Evolutionary conservation across 2,113 vertebrate species (phyloP), one percentile per base, ranked within the genome.

Genomic region (Phasianus colchicus): DNA sequence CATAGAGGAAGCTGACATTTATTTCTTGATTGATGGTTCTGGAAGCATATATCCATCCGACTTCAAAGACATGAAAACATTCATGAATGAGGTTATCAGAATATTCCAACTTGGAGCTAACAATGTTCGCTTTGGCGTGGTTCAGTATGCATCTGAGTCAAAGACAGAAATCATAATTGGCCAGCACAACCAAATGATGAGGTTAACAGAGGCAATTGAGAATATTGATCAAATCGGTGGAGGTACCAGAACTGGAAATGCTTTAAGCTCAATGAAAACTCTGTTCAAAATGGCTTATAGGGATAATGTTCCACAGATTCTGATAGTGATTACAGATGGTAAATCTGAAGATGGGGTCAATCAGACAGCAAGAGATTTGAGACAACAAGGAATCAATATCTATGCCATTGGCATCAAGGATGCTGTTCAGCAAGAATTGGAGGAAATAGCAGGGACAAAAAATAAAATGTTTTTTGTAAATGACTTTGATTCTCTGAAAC

Each of bases 1-100:
- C 24, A 98, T 97, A 5, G 97, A 98, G 73, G 98, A 98, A 96
- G 98, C 98, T 4, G 99, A 99, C 48, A 98, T 99, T 71, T 99
- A 98, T 97, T 99, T 99, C 94, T 95, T 99, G 20, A 96, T 99
- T 9, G 99, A 98, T 94, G 97, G 98, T 3, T 99, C 98, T 6
- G 97, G 96, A 45, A 99, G 98, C 84, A 98, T 98, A 86, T 1
- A 43, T 1, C 89, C 92, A 3, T 4, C 77, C 0, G 96, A 98
- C 91, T 99, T 99, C 66, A 5, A 87, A 1, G 98, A 98, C 71
- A 98, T 99, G 97, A 98, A 98, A 95, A 94, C 52, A 19, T 99
- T 99, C 93, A 98, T 99, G 90, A 95, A 88, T 6, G 97, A 98
- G 74, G 96, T 98, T 76, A 80, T 98, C 27, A 55, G 84, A 5